Base-by-base conservation (phyloP, 2,888 invertebrate species). In the Rhopalosiphum nymphaeae region DNA sequence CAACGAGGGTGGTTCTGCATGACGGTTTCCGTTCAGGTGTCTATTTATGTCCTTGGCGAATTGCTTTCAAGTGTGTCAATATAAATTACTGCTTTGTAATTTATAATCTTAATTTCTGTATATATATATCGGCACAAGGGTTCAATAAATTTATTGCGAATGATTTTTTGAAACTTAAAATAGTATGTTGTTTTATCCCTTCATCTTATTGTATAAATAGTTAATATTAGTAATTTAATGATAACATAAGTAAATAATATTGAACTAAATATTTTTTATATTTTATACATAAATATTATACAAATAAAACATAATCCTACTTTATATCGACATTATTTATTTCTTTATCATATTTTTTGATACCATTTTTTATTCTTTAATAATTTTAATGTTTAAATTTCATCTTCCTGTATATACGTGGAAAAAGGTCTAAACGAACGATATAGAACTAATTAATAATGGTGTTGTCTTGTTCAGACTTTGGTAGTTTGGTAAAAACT, bases 401-500 rank as follows among this genome's bases (percentile, higher is more conserved):
- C 29, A 56, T 56, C 25, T 78, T 78, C 3, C 44, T 16, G 26
- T 42, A 21, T 89, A 44, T 56, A 53, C 26, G 49, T 1, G n/a
- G n/a, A 94, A 94, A 94, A 91, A 44, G 91, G 86, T 94, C 86
- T 86, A 42, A 91, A 86, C 21, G n/a, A 90, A 67, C 67, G 90
- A 86, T 61, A 57, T 29, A 42, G 44, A 86, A 49, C 53, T 67
- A 86, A 94, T 94, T 94, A 94, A 94, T 94, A 91, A 87, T 49
- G 42, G 91, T 29, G 84, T 90, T 91, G 90, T 94, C 94, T 91
- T 36, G 91, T 91, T 94, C 94, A 94, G 94, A 89, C 91, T 94
- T 11, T 7, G 57, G 86, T 91, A 94, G 57, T 94, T 86, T 86
- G 91, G 91, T 91, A 87, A 94, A 94, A 94, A 91, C 94, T 91